Evolutionary conservation across 2,797 vertebrate species (phyloP), one percentile per base, ranked within the genome.

Genomic region (Crocidura indochinensis): DNA sequence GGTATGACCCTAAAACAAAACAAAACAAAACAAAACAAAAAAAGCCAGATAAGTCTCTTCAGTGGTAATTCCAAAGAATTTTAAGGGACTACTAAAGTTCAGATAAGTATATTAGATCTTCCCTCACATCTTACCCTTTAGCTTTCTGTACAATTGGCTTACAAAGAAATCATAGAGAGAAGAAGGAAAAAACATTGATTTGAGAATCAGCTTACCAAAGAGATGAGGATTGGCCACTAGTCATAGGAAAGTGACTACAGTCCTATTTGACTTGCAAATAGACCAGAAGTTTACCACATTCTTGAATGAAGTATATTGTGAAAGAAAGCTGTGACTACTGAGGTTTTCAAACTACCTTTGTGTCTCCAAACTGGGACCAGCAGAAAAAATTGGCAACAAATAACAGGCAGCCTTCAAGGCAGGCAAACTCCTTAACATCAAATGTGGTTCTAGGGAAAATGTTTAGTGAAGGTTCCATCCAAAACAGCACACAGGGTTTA

Each of bases 361-460:
- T 62, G 20, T 0, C 2, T 69, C 49, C 38, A 81, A 38, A 88
- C 6, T 26, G 38, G 29, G 10, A 89, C 5, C 1, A 51, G 17
- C 8, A 64, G 56, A 84, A 94, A 94, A 38, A 88, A 87, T 20
- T 91, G 22, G 11, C 22, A 87, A 72, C 65, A 84, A 86, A 86
- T n/a, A 26, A 6, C 24, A 8, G 7, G 2, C 56, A 47, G 19
- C 22, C 62, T 24, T 49, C 31, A 49, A 56, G 47, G 8, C 68
- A 1, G 22, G 8, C 31, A 75, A 75, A 38, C 22, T 62, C 56
- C 62, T 11, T 19, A 67, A 24, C 44, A 47, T 90, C 47, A 85
- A 49, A 51, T 77, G 10, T 26, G 15, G 12, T 29, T 27, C 2
- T 6, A 27, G 31, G 80, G 9, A 91, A 86, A 82, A 14, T 7